phyloP scores from a whole-genome alignment of 2,888 invertebrate genomes.

The Eustalomyia histrio region DNA sequence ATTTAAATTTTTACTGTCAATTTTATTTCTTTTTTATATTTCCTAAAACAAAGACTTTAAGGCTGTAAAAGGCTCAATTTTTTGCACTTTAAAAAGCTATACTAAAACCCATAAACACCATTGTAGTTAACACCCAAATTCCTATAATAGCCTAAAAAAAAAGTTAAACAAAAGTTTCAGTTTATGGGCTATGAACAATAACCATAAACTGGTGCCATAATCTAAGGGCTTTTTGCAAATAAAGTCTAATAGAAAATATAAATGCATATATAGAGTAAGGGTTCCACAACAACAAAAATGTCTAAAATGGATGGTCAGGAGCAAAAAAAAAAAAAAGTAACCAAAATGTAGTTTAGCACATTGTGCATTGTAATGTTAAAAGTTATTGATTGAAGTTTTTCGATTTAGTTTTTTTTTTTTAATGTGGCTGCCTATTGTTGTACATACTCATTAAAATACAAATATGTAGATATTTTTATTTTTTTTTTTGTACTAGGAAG shows the following conservation, averaged over 20 bases:
- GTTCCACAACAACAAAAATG: conserved; percentile 1
- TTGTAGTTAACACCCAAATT: conserved; percentile 3
- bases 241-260: background rate
- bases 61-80: no score
- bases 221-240: background rate
- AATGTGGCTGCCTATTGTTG: conserved; percentile 24
- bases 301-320: background rate
- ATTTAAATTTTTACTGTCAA: no score
- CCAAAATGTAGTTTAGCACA: conserved; percentile 12
- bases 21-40: no score
- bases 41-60: no score
- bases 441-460: no score
- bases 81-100: no score
- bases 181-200: conserved; percentile 4
- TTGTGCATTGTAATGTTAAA: conserved; percentile 43
- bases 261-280: background rate
- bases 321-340: background rate
- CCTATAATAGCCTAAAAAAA: background rate
- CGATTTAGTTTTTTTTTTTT: conserved; percentile 42
- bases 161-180: background rate
- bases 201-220: conserved; percentile 15
- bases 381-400: conserved; percentile 53
- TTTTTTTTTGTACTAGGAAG: no score
- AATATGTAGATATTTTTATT: no score
- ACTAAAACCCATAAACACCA: background rate